Evolutionary conservation across 2,113 vertebrate species (phyloP).

Genomic region (Sceloporus tristichus): DNA sequence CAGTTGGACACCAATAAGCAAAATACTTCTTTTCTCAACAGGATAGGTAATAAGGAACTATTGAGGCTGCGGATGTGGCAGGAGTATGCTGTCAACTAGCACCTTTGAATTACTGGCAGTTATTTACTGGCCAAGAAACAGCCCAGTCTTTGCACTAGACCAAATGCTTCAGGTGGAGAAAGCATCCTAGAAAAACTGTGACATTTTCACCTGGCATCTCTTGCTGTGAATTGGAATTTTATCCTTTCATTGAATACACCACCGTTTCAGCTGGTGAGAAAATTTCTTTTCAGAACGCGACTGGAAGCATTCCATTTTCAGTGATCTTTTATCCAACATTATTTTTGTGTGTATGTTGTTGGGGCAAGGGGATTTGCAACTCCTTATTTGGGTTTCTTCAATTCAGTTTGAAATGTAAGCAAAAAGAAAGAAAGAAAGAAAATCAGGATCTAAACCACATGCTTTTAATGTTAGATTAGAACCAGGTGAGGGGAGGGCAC

Average conservation of each 20-base stretch:
- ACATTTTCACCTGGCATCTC: conserved; percentile 22
- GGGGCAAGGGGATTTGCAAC: not conserved
- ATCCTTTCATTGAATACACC: conserved; percentile 19
- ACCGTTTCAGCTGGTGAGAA: not conserved
- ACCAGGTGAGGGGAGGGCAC: conserved; percentile 86
- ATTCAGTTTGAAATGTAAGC: conserved; percentile 64
- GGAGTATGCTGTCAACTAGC: no score
- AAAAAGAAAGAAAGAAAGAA: conserved; percentile 79
- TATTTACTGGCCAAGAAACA: no score
- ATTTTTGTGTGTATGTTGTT: not conserved
- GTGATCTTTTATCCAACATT: conserved; percentile 38
- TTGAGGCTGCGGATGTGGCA: not conserved
- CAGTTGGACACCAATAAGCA: no score
- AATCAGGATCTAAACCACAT: conserved; percentile 87
- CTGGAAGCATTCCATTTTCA: conserved; percentile 39
- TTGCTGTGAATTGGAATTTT: conserved; percentile 27
- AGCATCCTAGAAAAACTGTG: conserved; percentile 34
- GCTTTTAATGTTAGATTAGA: conserved; percentile 84
- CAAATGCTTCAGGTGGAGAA: conserved; percentile 36
- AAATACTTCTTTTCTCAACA: not conserved
- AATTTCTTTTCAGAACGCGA: conserved; percentile 7
- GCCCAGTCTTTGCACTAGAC: conserved; percentile 4
- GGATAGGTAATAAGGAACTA: not conserved
- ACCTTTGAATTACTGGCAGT: no score
- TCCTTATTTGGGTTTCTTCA: conserved; percentile 63